Base-by-base conservation (phyloP, 2,113 vertebrate genomes). In the Hemicordylus capensis region DNA sequence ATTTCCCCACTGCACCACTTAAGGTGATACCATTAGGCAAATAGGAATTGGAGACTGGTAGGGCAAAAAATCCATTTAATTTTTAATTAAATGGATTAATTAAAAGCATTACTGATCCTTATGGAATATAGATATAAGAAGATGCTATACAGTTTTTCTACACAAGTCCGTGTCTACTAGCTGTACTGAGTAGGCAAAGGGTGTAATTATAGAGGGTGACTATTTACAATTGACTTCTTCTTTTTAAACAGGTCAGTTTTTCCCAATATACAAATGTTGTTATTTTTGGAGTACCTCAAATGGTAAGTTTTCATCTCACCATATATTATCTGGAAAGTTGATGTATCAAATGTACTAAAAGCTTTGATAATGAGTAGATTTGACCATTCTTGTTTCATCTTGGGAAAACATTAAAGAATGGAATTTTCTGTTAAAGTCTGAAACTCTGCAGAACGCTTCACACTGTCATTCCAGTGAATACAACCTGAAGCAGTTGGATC, bases 251-350 rank as follows among this genome's bases (percentile, higher is more conserved):
- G 98, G 98, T 98, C 86, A 97, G 95, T 91, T 99, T 99, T 95
- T 95, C 97, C 1, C 93, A 92, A 76, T 99, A 98, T 85, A 96
- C 92, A 2, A 99, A 99, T 64, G 95, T 99, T 20, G 96, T 99
- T 26, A 95, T 99, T 91, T 99, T 99, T 91, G 99, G 99, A 17
- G 98, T 99, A 73, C 99, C 99, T 91, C 98, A 99, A 92, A 99
- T 99, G 99, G 98, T 99, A 95, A 98, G 97, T 95, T 64, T 90
- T 63, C 64, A 83, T 66, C 17, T 70, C 15, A 59, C 28, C 22
- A 20, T 34, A 34, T 0, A 6, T 19, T 61, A 11, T 56, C 76
- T 81, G 44, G 39, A 76, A 67, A 85, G 14, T 31, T 86, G 81
- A 54, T 44, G 44, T 58, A 24, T 10, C 48, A n/a, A 72, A 78